Base-by-base conservation (phyloP, 2,888 invertebrate genomes). In the Isoperla grammatica region DNA sequence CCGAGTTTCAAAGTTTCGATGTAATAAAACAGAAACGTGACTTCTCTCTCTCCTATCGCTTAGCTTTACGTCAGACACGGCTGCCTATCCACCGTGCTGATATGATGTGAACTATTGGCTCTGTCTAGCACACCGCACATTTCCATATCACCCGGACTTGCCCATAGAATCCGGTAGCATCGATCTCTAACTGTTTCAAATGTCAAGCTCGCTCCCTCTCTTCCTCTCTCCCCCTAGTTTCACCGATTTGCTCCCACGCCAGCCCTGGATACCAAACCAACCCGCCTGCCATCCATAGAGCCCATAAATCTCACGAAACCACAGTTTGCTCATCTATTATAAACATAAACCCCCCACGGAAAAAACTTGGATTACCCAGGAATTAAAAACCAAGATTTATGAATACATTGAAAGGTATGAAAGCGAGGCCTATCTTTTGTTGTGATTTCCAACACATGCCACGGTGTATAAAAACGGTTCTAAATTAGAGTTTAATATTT, bases 271-370 rank as follows among this genome's bases (percentile, higher is more conserved):
- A 39, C 53, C 6, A 2, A 23, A 15, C 23, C 49, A 23, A 49
- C 11, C 12, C 23, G 22, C n/a, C 23, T 12, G 12, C 39, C 53
- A 39, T 35, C 20, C 8, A 12, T 39, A 37, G 53, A 12, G 5
- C 37, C 53, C 39, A 53, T 53, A 53, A 53, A 53, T 53, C 37
- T 35, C 17, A 11, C 12, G 8, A 53, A 53, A 15, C 53, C 53
- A 53, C 53, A 35, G 53, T 39, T 53, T 53, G 53, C 53, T 12
- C 53, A 37, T 53, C 53, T 53, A 53, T 53, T 53, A 53, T 53
- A 53, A 53, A 53, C 37, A 53, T 37, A 53, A 53, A 53, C 53
- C 17, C 39, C n/a, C 29, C 29, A 19, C 39, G 37, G 39, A 15
- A 53, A 50, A 53, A 53, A 53, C 9, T 39, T 39, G 53, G 15